These are phyloP conservation scores for Adela reaumurella DNA, from an alignment of 2,888 invertebrate species.

Conservation along the genomic window DNA sequence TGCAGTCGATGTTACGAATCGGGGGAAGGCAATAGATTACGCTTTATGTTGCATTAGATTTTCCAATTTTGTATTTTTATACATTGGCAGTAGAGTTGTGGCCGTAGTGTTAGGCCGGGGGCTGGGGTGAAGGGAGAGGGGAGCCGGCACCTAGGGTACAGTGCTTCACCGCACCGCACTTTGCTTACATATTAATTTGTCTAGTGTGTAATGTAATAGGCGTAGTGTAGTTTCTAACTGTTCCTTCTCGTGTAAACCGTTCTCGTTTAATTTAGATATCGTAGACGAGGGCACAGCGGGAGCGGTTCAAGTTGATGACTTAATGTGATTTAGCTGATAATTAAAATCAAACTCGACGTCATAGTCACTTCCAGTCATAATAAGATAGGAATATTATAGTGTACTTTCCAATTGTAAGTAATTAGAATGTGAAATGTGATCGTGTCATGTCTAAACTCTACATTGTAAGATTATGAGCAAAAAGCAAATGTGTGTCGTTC, in stretches of 20 bases:
- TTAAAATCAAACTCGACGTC: slow-evolving; percentile 38
- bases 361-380: slow-evolving; percentile 57
- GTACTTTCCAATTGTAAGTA: slow-evolving; percentile 23
- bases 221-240: too few species aligned
- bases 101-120: too few species aligned
- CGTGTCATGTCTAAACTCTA: too few species aligned
- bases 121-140: too few species aligned
- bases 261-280: too few species aligned
- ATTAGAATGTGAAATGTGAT: slow-evolving; percentile 18
- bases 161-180: too few species aligned
- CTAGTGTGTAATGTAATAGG: too few species aligned
- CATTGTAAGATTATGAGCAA: slow-evolving; percentile 1
- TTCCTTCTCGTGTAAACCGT: too few species aligned
- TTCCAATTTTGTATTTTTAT: not conserved
- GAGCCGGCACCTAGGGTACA: too few species aligned
- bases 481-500: slow-evolving; percentile 29
- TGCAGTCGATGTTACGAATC: slow-evolving; percentile 28
- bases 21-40: slow-evolving; percentile 71
- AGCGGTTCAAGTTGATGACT: slow-evolving; percentile 13
- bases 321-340: slow-evolving; percentile 46
- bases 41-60: slow-evolving; percentile 31
- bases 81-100: too few species aligned
- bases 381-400: slow-evolving; percentile 15
- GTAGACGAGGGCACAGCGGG: too few species aligned
- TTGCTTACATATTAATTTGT: too few species aligned